Evolutionary conservation across 2,113 vertebrate genomes (phyloP).

Genomic region (Aphelocoma coerulescens): DNA sequence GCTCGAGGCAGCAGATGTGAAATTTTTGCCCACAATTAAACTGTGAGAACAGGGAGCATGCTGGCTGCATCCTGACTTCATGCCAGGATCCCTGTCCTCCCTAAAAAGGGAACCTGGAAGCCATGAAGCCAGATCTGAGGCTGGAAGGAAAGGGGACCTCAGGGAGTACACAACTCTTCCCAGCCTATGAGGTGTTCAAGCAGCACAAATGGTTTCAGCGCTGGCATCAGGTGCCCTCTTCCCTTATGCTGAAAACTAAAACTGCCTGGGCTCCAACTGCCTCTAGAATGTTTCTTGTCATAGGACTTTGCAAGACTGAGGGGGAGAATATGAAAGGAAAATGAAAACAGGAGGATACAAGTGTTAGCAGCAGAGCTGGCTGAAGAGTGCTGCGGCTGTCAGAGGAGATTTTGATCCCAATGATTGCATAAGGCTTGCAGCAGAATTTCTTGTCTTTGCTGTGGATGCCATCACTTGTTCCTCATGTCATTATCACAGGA

Average conservation of each 20-base stretch:
- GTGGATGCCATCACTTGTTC: not conserved
- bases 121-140: not conserved
- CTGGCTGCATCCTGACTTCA: not conserved
- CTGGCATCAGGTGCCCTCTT: not conserved
- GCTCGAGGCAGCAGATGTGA: not conserved
- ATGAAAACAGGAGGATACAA: not conserved
- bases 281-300: not conserved
- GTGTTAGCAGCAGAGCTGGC: not conserved
- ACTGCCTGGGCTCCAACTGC: not conserved
- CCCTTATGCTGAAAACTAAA: not conserved
- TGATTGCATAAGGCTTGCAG: not conserved
- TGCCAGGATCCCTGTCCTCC: not conserved
- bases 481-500: not conserved
- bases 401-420: not conserved
- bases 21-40: not conserved
- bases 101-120: not conserved
- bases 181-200: not conserved
- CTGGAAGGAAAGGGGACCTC: not conserved
- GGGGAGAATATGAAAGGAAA: not conserved
- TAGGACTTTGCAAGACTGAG: not conserved
- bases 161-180: not conserved
- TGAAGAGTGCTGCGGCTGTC: not conserved
- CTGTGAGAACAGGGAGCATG: not conserved
- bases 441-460: not conserved
- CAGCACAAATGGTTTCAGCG: fast-evolving